Evolutionary conservation across 1,140 invertebrate species (phyloP).

Genomic region (Gonioctena quinquepunctata): DNA sequence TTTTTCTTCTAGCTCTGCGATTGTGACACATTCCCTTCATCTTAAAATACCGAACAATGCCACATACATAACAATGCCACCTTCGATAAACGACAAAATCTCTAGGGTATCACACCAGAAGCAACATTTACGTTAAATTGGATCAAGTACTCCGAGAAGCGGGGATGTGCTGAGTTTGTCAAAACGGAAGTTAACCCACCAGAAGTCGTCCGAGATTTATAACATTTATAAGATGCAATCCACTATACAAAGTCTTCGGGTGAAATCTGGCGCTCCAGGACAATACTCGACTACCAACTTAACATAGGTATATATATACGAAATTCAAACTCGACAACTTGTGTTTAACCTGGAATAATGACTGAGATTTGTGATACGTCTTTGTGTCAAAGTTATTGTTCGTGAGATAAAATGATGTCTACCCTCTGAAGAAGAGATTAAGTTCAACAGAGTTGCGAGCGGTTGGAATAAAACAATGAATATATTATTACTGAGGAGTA

Average conservation of each 20-base stretch:
- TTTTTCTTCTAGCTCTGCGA: too few relatives aligned
- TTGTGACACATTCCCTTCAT: too few relatives aligned
- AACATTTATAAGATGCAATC: slow-evolving; percentile 37
- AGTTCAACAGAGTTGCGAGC: slow-evolving; percentile 10
- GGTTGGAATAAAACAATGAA: slow-evolving; percentile 10
- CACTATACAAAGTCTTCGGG: slow-evolving; percentile 37
- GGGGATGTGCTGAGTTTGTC: slow-evolving; percentile 32
- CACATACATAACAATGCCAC: background rate
- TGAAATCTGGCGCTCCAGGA: slow-evolving; percentile 27
- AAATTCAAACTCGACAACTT: slow-evolving; percentile 15
- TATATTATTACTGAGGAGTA: slow-evolving; percentile 8
- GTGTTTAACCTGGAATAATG: slow-evolving; percentile 43
- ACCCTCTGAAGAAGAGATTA: slow-evolving; percentile 21
- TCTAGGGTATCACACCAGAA: background rate
- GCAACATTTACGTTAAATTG: slow-evolving; percentile 10
- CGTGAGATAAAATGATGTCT: slow-evolving; percentile 21
- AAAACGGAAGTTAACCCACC: slow-evolving; percentile 32
- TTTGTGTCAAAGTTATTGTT: slow-evolving; percentile 31
- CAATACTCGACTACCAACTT: slow-evolving; percentile 31
- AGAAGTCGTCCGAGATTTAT: slow-evolving; percentile 34
- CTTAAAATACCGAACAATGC: too few relatives aligned
- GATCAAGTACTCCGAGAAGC: slow-evolving; percentile 15
- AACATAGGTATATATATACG: slow-evolving; percentile 32
- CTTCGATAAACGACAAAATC: background rate
- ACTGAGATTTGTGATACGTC: slow-evolving; percentile 38